Evolutionary conservation across 1,140 invertebrate species (phyloP), one percentile per base, ranked within the genome.

Genomic region (Gryon sp.): DNA sequence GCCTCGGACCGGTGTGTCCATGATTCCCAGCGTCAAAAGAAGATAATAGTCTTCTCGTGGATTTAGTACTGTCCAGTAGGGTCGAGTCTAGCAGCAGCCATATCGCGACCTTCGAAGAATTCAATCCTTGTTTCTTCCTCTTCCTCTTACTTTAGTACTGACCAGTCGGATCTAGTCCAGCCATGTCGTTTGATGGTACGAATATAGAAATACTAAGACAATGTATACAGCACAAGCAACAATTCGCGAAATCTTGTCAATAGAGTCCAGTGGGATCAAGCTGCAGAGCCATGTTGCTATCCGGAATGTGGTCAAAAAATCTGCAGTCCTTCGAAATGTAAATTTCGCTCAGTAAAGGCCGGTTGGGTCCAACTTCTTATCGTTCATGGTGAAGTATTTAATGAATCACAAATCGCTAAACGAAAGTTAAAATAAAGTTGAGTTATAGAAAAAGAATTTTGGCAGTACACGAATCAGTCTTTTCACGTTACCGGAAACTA

Each of bases 221-320:
- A 52, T 12, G 28, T 26, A 19, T 45, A 36, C 1, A 18, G 48
- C 52, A 55, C 48, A 53, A 36, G 24, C 18, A 48, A 38, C 32
- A 30, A 30, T 43, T 45, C 32, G 45, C 34, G 8, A 1, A 6
- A 26, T 62, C 52, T 22, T 57, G 78, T 84, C 53, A 87, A 60
- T 87, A 88, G 8, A 87, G 85, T 41, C 85, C 86, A 28, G 86
- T 86, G 9, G 86, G 86, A 65, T 88, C 86, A 32, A 88, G 81
- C 77, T 77, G 81, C 32, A 28, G 48, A 48, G 75, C 82, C 86
- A 86, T 86, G 63, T 72, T 81, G 66, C 36, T 80, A 70, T 66
- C 63, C 43, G 68, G 38, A 65, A 57, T 40, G 60, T 40, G 52
- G 46, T 26, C 38, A 30, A 65, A n/a, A n/a, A 69, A 63, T 55